Conservation (phyloP, 2,797 vertebrate species). For the Sebastes oblongus region DNA sequence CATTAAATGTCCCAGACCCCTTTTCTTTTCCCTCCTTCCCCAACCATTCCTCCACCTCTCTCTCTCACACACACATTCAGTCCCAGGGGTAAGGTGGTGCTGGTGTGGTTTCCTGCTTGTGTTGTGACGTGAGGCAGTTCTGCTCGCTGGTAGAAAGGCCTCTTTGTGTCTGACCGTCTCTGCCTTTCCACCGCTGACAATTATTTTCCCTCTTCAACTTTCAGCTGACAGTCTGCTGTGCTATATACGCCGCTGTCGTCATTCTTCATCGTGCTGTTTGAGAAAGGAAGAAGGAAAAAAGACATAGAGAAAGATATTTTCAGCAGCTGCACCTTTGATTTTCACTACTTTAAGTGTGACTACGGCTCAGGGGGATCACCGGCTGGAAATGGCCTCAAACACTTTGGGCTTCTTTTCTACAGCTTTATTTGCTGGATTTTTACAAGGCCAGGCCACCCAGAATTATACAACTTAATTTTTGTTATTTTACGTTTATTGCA, state of each 20-base stretch:
- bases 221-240: conserved; percentile 61
- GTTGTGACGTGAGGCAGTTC: conserved; percentile 76
- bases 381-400: conserved; percentile 5
- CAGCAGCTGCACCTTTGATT: conserved; percentile 52
- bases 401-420: background rate
- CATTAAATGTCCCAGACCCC: conserved; percentile 70
- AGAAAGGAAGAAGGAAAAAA: conserved; percentile 18
- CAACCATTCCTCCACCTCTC: conserved; percentile 6
- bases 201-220: conserved; percentile 68
- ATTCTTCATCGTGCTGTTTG: conserved; percentile 31
- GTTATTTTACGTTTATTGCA: conserved; percentile 21
- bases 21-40: conserved; percentile 4
- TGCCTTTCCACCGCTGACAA: conserved; percentile 67
- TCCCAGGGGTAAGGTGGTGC: conserved; percentile 56
- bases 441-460: conserved; percentile 28
- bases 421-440: conserved; percentile 3
- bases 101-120: conserved; percentile 78
- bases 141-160: conserved; percentile 65
- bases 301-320: conserved; percentile 24
- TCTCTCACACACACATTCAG: background rate
- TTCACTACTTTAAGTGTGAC: background rate
- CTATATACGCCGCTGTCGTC: conserved; percentile 41
- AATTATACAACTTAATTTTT: background rate
- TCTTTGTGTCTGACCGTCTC: conserved; percentile 70
- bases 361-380: background rate